These are phyloP conservation scores for Gopherus flavomarginatus DNA, from an alignment of 2,113 vertebrate genomes.

Conservation along the genomic window DNA sequence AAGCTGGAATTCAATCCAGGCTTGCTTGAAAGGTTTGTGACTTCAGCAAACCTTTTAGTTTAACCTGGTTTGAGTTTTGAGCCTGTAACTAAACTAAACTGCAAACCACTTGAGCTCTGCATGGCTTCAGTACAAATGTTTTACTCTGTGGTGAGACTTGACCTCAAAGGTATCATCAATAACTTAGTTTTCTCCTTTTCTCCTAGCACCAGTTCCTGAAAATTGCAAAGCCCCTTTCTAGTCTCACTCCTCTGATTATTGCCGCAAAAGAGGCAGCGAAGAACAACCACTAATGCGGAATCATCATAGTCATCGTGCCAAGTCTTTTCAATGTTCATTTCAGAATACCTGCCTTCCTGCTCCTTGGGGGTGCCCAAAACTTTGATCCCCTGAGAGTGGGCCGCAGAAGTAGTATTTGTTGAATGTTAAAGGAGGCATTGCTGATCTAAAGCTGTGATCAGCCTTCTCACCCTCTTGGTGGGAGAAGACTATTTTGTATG, in stretches of 20 bases:
- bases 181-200: not conserved
- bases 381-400: not conserved
- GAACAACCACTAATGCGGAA: constrained; percentile 87
- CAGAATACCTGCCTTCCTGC: constrained; percentile 1
- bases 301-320: constrained; percentile 16
- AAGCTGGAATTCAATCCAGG: not conserved
- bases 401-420: not conserved
- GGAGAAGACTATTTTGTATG: constrained; percentile 5
- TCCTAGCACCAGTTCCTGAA: constrained; percentile 95
- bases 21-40: not conserved
- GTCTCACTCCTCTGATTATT: constrained; percentile 95
- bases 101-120: not conserved
- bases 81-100: not conserved
- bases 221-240: constrained; percentile 95
- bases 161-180: not conserved
- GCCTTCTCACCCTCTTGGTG: not conserved
- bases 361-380: constrained; percentile 28
- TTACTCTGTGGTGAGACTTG: not conserved
- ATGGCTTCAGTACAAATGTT: not conserved
- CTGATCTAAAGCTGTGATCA: not conserved
- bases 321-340: constrained; percentile 33
- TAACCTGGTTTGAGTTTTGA: not conserved
- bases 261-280: constrained; percentile 96
- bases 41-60: not conserved
- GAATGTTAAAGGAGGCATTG: not conserved